These are phyloP conservation scores for Heterohyrax brucei DNA, from an alignment of 2,797 vertebrate species.

Conservation along the genomic window DNA sequence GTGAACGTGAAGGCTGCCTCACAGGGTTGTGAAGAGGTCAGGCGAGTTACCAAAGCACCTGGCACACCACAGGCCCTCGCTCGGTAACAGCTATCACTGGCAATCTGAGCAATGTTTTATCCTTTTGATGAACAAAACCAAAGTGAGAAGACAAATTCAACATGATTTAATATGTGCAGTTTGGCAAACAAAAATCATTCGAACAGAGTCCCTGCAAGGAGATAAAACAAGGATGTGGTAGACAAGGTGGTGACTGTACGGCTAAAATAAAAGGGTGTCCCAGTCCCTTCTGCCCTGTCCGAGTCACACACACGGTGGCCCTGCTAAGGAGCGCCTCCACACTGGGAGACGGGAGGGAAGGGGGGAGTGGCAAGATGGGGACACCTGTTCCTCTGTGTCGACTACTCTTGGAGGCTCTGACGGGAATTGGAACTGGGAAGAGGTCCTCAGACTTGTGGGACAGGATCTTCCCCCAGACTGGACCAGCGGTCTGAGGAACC, in stretches of 20 bases:
- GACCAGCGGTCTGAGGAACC: neutral
- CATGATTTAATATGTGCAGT: slow-evolving; percentile 16
- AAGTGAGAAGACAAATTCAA: slow-evolving; percentile 12
- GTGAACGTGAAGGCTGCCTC: neutral
- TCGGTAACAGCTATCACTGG: neutral
- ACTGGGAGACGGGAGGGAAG: neutral
- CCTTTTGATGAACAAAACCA: neutral
- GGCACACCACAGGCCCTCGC: neutral
- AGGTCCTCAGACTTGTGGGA: neutral
- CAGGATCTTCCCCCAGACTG: neutral
- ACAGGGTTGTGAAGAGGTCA: neutral
- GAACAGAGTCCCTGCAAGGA: slow-evolving; percentile 13
- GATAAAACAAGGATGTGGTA: neutral
- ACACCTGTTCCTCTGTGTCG: neutral
- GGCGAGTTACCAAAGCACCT: neutral
- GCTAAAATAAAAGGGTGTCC: neutral
- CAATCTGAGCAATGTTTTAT: neutral
- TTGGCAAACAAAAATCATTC: slow-evolving; percentile 61
- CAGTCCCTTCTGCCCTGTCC: neutral
- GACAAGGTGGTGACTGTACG: neutral
- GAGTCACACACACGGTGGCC: neutral
- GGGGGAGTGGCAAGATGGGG: neutral
- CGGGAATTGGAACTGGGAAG: neutral
- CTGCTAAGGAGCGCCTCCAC: neutral
- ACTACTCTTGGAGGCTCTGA: neutral